A percentile compares a stretch with the other conserved stretches of the same genome.
Conservation (phyloP, 2,113 vertebrate species). For the Willisornis vidua region DNA sequence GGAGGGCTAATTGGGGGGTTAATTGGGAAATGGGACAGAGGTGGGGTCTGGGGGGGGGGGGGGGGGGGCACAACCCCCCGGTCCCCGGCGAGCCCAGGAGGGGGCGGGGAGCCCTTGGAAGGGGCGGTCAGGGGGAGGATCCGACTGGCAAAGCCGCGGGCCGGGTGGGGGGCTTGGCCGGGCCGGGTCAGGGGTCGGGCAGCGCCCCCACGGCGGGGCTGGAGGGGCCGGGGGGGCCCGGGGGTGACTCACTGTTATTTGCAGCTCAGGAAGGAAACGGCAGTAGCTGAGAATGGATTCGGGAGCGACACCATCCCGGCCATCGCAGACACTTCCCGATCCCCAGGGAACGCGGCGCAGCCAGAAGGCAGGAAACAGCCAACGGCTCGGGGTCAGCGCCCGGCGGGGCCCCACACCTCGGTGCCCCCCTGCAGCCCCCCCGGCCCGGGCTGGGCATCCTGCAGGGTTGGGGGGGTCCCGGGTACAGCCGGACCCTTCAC, state of each 20-base stretch:
- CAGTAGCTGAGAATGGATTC: conserved; percentile 30
- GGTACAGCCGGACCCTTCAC: background rate
- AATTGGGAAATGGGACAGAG: background rate
- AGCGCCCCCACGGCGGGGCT: background rate
- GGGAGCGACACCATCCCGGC: background rate
- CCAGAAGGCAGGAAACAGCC: conserved; percentile 11
- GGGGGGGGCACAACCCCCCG: no score
- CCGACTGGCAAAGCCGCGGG: accelerated
- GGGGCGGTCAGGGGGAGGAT: background rate
- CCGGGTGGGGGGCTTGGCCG: accelerated
- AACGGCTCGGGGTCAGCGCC: background rate
- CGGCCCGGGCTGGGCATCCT: background rate
- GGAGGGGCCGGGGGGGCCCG: background rate
- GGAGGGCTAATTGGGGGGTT: background rate
- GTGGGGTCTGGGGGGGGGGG: background rate
- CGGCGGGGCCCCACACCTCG: background rate
- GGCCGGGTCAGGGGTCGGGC: background rate
- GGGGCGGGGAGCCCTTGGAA: background rate
- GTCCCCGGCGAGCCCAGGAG: background rate
- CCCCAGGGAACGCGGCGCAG: background rate
- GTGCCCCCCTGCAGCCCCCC: background rate
- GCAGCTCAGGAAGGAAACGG: conserved; percentile 54
- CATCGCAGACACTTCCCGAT: conserved; percentile 12
- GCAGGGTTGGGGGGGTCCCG: background rate
- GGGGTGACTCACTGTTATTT: conserved; percentile 34